Conservation (phyloP, 1,140 invertebrate species). For the Cotesia vestalis region DNA sequence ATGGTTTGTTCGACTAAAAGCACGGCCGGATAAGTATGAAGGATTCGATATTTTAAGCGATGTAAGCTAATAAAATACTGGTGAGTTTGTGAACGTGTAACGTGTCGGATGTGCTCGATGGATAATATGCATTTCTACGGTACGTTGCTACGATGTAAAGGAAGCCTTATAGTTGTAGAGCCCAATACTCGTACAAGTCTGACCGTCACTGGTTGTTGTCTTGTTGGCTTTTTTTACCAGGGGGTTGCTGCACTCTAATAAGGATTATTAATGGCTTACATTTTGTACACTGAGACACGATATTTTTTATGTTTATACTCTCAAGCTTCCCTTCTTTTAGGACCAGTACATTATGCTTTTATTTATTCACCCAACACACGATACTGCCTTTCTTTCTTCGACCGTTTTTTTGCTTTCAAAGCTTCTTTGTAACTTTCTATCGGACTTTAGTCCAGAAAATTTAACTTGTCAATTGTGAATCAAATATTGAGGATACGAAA, state of each 20-base stretch:
- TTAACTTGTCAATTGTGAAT: too few species aligned
- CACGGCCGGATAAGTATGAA: background rate
- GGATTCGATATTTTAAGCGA: background rate
- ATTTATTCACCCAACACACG: too few species aligned
- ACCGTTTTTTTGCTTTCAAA: too few species aligned
- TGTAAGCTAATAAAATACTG: constrained; percentile 57
- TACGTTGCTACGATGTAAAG: constrained; percentile 57
- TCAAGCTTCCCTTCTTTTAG: too few species aligned
- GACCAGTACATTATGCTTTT: too few species aligned
- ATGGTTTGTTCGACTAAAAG: background rate
- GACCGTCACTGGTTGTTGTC: constrained; percentile 27
- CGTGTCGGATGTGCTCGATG: constrained; percentile 56
- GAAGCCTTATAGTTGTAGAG: constrained; percentile 51
- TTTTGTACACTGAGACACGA: too few species aligned
- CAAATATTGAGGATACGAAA: too few species aligned
- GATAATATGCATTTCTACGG: constrained; percentile 64
- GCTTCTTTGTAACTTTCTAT: too few species aligned
- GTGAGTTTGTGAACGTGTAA: constrained; percentile 49
- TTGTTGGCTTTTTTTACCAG: too few species aligned
- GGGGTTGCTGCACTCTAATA: constrained; percentile 47
- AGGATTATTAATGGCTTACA: constrained; percentile 57
- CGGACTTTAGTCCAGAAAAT: too few species aligned
- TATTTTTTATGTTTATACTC: too few species aligned
- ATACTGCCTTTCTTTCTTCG: too few species aligned
- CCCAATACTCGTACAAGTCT: background rate